These are phyloP conservation scores for Norana najaformis DNA, from an alignment of 2,888 invertebrate species.

Conservation along the genomic window DNA sequence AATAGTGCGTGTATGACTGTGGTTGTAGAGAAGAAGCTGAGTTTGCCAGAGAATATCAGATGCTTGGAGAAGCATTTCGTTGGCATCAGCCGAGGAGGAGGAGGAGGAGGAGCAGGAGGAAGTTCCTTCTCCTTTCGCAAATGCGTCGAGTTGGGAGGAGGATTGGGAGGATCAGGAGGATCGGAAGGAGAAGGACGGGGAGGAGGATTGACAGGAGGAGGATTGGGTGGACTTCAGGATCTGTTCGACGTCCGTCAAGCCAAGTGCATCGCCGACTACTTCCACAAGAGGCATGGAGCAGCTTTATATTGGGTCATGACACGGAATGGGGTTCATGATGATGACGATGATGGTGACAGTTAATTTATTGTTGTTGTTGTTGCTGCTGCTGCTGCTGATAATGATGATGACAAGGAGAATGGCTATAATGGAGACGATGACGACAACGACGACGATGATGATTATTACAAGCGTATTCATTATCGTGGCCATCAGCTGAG, in stretches of 20 bases:
- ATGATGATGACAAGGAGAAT: neutral
- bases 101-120: neutral
- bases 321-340: neutral
- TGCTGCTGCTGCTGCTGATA: neutral
- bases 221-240: neutral
- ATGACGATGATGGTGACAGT: neutral
- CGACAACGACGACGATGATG: neutral
- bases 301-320: neutral
- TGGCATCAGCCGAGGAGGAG: neutral
- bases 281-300: neutral
- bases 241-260: neutral
- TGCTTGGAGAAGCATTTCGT: neutral
- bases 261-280: neutral
- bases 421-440: neutral
- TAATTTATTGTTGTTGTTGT: neutral
- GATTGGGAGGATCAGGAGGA: neutral
- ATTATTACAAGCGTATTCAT: neutral
- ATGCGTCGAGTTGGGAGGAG: too few relatives aligned
- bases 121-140: too few relatives aligned
- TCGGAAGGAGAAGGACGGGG: neutral
- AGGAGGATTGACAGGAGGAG: neutral
- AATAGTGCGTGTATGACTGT: neutral
- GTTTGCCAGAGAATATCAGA: neutral
- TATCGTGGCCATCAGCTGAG: neutral
- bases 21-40: neutral